Conservation (phyloP, 92 coral and sea anemone species). For the Meandrina meandrites region DNA sequence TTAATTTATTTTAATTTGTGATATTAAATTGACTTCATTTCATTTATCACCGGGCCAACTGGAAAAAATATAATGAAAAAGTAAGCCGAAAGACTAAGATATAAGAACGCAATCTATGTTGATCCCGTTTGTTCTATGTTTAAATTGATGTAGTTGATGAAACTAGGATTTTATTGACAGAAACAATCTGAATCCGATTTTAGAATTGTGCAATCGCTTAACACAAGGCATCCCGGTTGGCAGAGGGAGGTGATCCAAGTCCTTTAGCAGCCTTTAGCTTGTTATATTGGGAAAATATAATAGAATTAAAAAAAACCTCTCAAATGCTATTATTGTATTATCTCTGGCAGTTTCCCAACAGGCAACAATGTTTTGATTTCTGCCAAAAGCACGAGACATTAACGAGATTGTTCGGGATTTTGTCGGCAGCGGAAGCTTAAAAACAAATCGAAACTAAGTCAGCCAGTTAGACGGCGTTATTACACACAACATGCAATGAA, state of each 20-base stretch:
- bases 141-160: neutral
- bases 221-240: neutral
- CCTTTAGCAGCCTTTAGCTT: neutral
- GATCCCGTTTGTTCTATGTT: neutral
- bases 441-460: neutral
- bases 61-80: neutral
- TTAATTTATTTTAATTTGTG: neutral
- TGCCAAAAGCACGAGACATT: constrained; percentile 1
- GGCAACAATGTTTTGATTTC: constrained; percentile 34
- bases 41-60: neutral
- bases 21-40: constrained; percentile 10
- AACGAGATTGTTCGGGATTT: constrained; percentile 19
- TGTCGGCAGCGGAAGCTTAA: constrained; percentile 19
- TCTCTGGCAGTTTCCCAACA: constrained; percentile 3
- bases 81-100: neutral
- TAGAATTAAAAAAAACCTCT: neutral
- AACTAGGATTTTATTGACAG: neutral
- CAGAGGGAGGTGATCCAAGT: neutral
- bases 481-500: constrained; percentile 11
- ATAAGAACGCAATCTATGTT: neutral
- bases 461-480: neutral
- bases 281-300: constrained; percentile 6
- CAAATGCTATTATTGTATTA: constrained; percentile 7
- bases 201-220: neutral
- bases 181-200: constrained; percentile 17